phyloP scores from a whole-genome alignment of 2,113 vertebrate species.

The Haemorhous mexicanus region DNA sequence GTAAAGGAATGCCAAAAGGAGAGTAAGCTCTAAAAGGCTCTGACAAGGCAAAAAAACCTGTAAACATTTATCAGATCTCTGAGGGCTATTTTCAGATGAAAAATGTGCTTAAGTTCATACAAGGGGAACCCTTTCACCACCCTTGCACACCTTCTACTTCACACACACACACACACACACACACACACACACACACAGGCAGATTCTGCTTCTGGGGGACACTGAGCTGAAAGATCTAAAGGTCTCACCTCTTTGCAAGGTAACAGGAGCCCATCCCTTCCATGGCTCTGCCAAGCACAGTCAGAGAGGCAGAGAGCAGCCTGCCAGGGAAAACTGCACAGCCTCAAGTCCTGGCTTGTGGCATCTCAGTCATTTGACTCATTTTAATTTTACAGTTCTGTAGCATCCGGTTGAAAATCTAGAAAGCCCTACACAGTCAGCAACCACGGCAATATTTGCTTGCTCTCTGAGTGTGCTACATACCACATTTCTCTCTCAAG shows the following conservation, averaged over 20 bases:
- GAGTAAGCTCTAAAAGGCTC: background rate
- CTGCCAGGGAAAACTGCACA: slow-evolving; percentile 49
- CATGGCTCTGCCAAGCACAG: slow-evolving; percentile 19
- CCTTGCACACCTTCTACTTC: background rate
- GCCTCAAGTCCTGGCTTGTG: slow-evolving; percentile 23
- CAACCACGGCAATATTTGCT: background rate
- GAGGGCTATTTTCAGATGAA: background rate
- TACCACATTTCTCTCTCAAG: background rate
- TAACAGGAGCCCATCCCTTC: slow-evolving; percentile 26
- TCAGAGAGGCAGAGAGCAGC: slow-evolving; percentile 1
- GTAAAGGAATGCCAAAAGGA: background rate
- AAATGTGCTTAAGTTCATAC: background rate
- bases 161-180: background rate
- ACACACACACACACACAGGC: background rate
- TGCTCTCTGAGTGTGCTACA: background rate
- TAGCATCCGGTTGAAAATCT: background rate
- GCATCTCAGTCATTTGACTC: background rate
- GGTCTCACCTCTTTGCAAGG: background rate
- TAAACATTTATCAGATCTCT: background rate
- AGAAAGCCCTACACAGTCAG: background rate
- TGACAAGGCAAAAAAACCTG: background rate
- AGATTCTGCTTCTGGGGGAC: background rate
- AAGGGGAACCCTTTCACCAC: background rate
- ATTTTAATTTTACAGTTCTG: background rate
- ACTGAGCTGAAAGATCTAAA: slow-evolving; percentile 26